Evolutionary conservation across 2,888 invertebrate genomes (phyloP), one percentile per base, ranked within the genome.

Genomic region (Oscheius myriophilus): DNA sequence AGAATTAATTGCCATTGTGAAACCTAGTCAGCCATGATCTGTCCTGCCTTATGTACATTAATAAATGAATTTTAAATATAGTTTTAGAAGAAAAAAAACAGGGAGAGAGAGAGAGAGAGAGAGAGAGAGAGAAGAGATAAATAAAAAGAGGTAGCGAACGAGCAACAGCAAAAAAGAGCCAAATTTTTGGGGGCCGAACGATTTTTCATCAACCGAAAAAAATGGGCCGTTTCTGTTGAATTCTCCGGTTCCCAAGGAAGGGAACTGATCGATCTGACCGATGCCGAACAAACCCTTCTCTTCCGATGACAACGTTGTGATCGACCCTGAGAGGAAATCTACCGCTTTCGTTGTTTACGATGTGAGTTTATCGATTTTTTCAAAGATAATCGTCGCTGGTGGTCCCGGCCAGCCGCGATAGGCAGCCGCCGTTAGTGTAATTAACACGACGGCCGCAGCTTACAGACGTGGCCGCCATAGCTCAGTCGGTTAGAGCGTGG

Each of bases 401-500:
- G n/a, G n/a, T n/a, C n/a, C 43, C 57, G 18, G 7, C 11, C 23
- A 0, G 25, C 33, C 9, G 33, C 33, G 33, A 33, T 33, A 33
- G 9, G n/a, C 33, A 3, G 33, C 3, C 33, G 33, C 33, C 33
- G 33, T n/a, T 9, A 6, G 33, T 33, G 33, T 33, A 33, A 3
- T 33, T 33, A 33, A 33, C 33, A 9, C 33, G 33, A 9, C 33
- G 33, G 33, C 33, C n/a, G 11, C 18, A 46, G 16, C 11, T 3
- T 3, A 16, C 11, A 3, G 3, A 4, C 18, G 46, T 46, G 18
- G 80, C 82, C 80, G 81, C 79, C 78, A 81, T 84, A 84, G 84
- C 82, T 84, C 84, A 84, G 84, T 84, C 81, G 84, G 84, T 84
- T 84, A 84, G 84, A 84, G 84, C 84, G 83, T 84, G 81, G 84